Base-by-base conservation (phyloP, 2,113 vertebrate species). In the Melanocharis versteri region DNA sequence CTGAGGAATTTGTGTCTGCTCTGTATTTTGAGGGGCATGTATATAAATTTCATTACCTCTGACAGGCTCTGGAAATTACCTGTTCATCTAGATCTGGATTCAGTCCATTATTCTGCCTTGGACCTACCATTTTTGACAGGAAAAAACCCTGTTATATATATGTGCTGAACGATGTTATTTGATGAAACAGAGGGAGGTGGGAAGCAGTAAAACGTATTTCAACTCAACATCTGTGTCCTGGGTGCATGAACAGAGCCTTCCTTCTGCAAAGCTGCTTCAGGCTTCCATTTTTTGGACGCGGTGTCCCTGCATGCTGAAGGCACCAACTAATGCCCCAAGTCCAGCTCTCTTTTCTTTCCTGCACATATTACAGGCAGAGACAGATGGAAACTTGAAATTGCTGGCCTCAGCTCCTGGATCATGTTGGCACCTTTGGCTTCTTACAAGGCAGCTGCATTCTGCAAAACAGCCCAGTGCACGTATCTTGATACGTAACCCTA, bases 401-500 rank as follows among this genome's bases (percentile, higher is more conserved):
- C 97, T 97, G 97, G 92, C 88, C 96, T 98, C 97, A 98, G 98
- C 98, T 97, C 93, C 95, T 98, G 94, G 97, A 95, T 98, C 97
- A 95, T 95, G 96, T 97, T 94, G 97, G 97, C 78, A 76, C 96
- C 95, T 96, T 94, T 95, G 76, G 54, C 96, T 96, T 89, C 66
- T 86, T 95, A 72, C 65, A 71, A 84, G 97, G 98, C 98, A 98
- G 97, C 97, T 98, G 97, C 96, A 60, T 97, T 98, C 97, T 98
- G 98, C 98, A 98, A 98, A 98, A 98, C 95, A 97, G 97, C 94
- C 87, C 94, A 33, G 79, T 96, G 95, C 82, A 24, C 21, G 98
- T 98, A 98, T 97, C 98, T 97, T 98, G 98, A 98, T 99, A 98
- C 66, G 98, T 98, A 98, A 99, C 96, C 94, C 93, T 98, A 98